phyloP scores from a whole-genome alignment of 2,797 vertebrate species.

The Myotis pilosus region DNA sequence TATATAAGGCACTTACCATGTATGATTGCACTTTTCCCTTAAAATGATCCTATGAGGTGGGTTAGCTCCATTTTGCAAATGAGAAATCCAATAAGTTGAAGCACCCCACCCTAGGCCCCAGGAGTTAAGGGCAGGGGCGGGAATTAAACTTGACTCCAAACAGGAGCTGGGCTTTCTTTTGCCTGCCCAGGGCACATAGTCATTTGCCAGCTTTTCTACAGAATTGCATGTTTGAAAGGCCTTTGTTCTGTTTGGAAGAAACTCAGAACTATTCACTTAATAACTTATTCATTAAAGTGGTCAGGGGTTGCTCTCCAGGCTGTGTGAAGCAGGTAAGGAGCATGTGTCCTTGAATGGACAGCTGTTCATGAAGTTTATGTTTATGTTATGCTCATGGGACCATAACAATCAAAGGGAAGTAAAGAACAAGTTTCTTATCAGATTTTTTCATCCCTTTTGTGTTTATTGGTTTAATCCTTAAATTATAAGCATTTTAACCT shows the following conservation, averaged over 20 bases:
- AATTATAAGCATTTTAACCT: neutral
- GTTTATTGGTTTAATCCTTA: neutral
- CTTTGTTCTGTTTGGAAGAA: constrained; percentile 8
- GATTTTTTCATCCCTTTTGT: neutral
- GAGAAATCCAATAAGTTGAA: neutral
- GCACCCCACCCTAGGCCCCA: neutral
- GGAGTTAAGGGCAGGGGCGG: neutral
- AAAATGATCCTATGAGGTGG: neutral
- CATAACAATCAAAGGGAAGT: neutral
- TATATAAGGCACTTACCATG: neutral
- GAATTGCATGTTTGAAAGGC: neutral
- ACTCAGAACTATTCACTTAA: neutral
- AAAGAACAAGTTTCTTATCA: neutral
- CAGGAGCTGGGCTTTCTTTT: neutral
- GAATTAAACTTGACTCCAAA: constrained; percentile 7
- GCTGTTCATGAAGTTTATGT: neutral
- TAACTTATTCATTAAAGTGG: neutral
- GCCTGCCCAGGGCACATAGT: neutral
- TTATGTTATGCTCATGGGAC: neutral
- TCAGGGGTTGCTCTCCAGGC: neutral
- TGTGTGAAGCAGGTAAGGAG: neutral
- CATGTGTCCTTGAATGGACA: neutral
- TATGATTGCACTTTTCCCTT: neutral
- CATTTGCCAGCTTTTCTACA: neutral
- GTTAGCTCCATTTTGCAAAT: neutral